Base-by-base conservation (phyloP, 1,140 invertebrate genomes). In the Palaemon carinicauda region DNA sequence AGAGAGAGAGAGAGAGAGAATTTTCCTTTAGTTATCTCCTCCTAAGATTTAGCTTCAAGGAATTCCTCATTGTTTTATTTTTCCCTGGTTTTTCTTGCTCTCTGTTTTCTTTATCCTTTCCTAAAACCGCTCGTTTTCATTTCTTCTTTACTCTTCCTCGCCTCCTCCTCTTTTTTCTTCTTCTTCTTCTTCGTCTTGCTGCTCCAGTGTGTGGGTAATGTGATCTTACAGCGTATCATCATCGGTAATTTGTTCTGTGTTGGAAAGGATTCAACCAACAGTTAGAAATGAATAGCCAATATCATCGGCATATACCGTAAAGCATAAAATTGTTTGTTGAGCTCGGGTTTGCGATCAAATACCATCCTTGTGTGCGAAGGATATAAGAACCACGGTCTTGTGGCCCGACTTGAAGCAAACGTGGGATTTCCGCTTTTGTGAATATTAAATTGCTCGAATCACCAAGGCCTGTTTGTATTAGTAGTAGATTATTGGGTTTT, bases 401-500 rank as follows among this genome's bases (percentile, higher is more conserved):
- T 73, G 14, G 29, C 31, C 19, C 21, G 19, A 69, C 65, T 17
- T 19, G 14, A 1, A 17, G 29, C 71, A 1, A 15, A 12, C 71
- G 14, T n/a, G 3, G 17, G n/a, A 24, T 73, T 73, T 73, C 29
- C 29, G 71, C 71, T 73, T 33, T 73, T 73, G 71, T 73, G 71
- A 73, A 73, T 73, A 73, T 73, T 73, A 73, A 73, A 73, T 73
- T 73, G 71, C 71, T 33, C 71, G 71, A 27, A 73, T 73, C 71
- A 73, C 71, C 29, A 73, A 73, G 9, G 71, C 27, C 71, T 73
- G 41, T 73, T 73, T 73, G 71, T 73, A 73, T 73, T 73, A 73
- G 71, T 33, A 33, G 71, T 73, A 73, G 71, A 73, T 73, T 73
- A 73, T 73, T 73, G 71, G 71, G 9, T 73, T n/a, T 73, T 33